phyloP scores from a whole-genome alignment of 2,797 vertebrate species.

The Rhinella marina region DNA sequence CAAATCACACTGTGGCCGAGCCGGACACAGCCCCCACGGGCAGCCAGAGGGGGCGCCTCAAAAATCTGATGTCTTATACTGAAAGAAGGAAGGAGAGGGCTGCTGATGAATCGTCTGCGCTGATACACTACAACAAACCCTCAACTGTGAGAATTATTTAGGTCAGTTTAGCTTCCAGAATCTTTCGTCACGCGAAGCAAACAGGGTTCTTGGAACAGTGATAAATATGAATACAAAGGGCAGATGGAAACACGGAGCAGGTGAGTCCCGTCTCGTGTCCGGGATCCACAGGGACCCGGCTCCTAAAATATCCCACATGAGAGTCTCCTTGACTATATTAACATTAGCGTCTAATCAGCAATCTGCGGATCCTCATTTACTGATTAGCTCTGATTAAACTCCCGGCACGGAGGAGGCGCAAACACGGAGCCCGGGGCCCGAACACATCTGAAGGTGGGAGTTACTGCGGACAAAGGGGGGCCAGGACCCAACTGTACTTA shows the following conservation, averaged over 20 bases:
- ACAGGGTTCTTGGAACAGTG: no score
- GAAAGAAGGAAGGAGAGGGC: no score
- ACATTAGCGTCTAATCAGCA: slow-evolving; percentile 88
- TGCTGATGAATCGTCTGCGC: no score
- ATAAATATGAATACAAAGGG: no score
- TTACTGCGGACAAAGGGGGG: slow-evolving; percentile 9
- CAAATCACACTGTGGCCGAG: neutral
- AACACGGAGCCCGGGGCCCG: slow-evolving; percentile 35
- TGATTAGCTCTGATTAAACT: slow-evolving; percentile 86
- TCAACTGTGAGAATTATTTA: no score
- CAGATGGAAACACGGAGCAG: neutral
- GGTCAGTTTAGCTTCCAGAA: no score
- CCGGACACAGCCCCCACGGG: no score
- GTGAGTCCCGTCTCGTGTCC: slow-evolving; percentile 26
- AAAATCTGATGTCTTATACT: no score
- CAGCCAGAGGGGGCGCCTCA: neutral
- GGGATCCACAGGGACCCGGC: slow-evolving; percentile 65
- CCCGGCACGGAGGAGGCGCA: slow-evolving; percentile 66
- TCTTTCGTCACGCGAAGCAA: no score
- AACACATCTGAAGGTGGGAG: slow-evolving; percentile 36
- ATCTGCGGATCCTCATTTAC: slow-evolving; percentile 86
- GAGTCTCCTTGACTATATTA: slow-evolving; percentile 84
- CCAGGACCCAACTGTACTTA: no score
- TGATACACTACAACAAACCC: no score
- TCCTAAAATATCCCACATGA: slow-evolving; percentile 79